Evolutionary conservation across 2,113 vertebrate genomes (phyloP), one percentile per base, ranked within the genome.

Genomic region (Sceloporus undulatus): DNA sequence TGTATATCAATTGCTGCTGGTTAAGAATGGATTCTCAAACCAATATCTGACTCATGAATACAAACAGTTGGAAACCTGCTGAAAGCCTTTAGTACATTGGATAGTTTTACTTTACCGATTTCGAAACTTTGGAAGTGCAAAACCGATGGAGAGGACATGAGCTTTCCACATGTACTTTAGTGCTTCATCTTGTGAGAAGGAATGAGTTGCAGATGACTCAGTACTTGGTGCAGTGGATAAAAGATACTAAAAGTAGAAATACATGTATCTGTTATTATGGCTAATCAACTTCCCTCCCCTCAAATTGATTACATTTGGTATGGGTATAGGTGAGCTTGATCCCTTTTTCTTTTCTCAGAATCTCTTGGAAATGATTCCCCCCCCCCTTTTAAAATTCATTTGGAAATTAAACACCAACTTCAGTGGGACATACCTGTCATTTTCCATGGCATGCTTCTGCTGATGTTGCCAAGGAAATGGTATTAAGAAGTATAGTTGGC

Each of bases 151-250:
- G 79, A 9, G 0, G 0, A 77, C 34, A 0, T 97, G 97, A 0
- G 96, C 96, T 29, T 1, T 86, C 97, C 97, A 97, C 82, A 96
- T 40, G 56, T 95, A 78, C 1, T 16, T 1, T 7, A 97, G 71
- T 2, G 95, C 88, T 56, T 92, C 87, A 3, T 97, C 94, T 83
- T 95, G 14, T 18, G 89, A 91, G 79, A 95, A 90, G 66, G 83
- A 85, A 34, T 10, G 34, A 1, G 7, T 9, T 48, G 1, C 48
- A 85, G 89, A 3, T 9, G 0, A 89, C 40, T 2, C 0, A 1
- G 80, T 5, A 29, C 71, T 75, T 0, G 68, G 9, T 10, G 89
- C 91, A 80, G 91, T 89, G 83, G 92, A 93, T n/a, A 94, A 77
- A 14, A 95, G 84, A 59, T 93, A 95, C 95, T 96, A 76, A 75